phyloP scores from a whole-genome alignment of 2,888 invertebrate species.

The Phyllotreta cruciferae region DNA sequence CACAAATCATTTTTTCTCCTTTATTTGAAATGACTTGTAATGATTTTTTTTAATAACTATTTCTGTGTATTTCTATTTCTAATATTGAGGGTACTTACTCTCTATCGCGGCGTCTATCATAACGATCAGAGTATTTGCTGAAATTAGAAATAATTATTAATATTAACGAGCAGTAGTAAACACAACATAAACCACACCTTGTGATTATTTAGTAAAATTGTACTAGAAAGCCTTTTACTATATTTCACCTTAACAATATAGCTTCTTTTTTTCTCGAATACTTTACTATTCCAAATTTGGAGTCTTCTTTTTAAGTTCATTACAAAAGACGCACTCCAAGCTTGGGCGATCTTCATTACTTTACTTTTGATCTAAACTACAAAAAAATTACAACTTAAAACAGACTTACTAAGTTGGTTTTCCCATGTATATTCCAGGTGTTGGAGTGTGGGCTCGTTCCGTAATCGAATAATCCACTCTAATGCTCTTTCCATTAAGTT shows the following conservation, averaged over 20 bases:
- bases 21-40: too few species aligned
- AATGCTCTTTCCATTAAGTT: constrained; percentile 91
- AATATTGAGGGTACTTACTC: constrained; percentile 48
- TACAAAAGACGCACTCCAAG: constrained; percentile 16
- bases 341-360: background rate
- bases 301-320: constrained; percentile 6
- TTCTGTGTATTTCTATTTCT: background rate
- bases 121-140: constrained; percentile 53
- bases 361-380: too few species aligned
- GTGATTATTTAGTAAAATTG: constrained; percentile 23
- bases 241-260: constrained; percentile 38
- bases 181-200: background rate
- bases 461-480: constrained; percentile 97
- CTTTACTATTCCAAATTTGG: constrained; percentile 32
- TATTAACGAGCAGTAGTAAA: background rate
- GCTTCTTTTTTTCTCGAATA: constrained; percentile 39
- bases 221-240: constrained; percentile 44
- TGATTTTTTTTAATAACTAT: too few species aligned
- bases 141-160: constrained; percentile 38
- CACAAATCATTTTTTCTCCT: too few species aligned
- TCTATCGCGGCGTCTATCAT: constrained; percentile 48
- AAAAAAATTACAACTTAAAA: constrained; percentile 4
- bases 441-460: constrained; percentile 94
- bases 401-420: constrained; percentile 76
- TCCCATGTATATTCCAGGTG: constrained; percentile 97